Conservation (phyloP, 2,113 vertebrate genomes). For the Channa argus region DNA sequence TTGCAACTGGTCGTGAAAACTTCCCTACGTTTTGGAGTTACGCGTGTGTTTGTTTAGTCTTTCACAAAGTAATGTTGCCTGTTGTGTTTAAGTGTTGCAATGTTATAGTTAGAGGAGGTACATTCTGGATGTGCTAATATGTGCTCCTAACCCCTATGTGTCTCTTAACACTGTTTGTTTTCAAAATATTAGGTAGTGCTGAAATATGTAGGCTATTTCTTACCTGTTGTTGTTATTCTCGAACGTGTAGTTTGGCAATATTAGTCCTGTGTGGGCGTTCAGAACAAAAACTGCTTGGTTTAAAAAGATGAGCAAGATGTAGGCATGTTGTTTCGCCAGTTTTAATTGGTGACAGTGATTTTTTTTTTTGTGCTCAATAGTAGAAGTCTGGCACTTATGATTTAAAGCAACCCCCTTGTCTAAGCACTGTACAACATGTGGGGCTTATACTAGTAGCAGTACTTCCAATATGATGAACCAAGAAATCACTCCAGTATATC, state of each 20-base stretch:
- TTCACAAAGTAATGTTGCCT: not conserved
- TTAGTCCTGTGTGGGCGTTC: not conserved
- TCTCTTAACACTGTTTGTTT: constrained; percentile 1
- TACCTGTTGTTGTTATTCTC: not conserved
- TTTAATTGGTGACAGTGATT: not conserved
- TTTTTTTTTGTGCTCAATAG: not conserved
- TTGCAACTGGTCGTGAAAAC: constrained; percentile 33
- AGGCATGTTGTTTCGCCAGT: not conserved
- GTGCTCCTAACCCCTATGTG: not conserved
- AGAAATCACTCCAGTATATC: too few relatives aligned
- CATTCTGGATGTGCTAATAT: not conserved
- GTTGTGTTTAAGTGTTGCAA: not conserved
- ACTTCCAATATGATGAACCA: too few relatives aligned
- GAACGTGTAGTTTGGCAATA: not conserved
- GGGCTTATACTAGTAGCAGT: too few relatives aligned
- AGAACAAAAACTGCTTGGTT: not conserved
- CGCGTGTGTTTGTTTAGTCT: not conserved
- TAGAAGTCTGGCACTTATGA: not conserved
- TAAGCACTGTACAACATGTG: too few relatives aligned
- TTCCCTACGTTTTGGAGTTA: not conserved
- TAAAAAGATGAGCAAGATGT: not conserved
- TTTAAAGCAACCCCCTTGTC: not conserved
- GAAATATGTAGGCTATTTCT: not conserved
- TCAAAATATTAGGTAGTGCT: not conserved
- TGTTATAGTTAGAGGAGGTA: too few relatives aligned